Evolutionary conservation across 2,888 invertebrate genomes (phyloP), one percentile per base, ranked within the genome.

Genomic region (Endomychus coccineus): DNA sequence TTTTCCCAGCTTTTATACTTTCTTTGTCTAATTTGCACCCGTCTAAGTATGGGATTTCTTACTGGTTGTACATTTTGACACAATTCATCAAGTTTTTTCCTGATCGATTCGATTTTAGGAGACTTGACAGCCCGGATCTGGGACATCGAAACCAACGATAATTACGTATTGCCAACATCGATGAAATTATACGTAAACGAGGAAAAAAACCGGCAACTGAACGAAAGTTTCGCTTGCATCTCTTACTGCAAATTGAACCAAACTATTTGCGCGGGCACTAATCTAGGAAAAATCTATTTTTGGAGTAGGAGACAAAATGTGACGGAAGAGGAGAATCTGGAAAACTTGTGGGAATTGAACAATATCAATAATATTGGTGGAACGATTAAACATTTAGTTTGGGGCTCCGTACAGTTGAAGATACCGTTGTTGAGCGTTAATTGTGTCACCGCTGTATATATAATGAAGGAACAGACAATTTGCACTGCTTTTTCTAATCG

Each of bases 131-230:
- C 89, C 15, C 79, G 95, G 48, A 76, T 96, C 50, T 97, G 95
- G 95, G 91, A 97, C 61, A 78, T 96, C 49, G 86, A 92, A 31
- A 83, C 83, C 16, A 91, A 94, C 37, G 94, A 96, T 54, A 96
- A 92, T 64, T 91, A 85, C 63, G 76, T 91, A 1, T 65, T 94
- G 14, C 80, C 82, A 22, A 79, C 73, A 50, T 71, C 73, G 31
- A 44, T 66, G 48, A 63, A 63, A 44, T 46, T 59, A 3, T 63
- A 57, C 34, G 48, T 53, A n/a, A 46, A 47, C 14, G 50, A 55
- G 3, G 56, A 59, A 4, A 54, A 50, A 21, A 52, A 43, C 7
- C 43, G 51, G 3, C 51, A 55, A 1, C 54, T 69, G 51, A 61
- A 56, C 46, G 79, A 84, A 56, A 72, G 75, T 47, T 84, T 85